Percentiles rank a stretch among this genome's conserved stretches.
phyloP scores from a whole-genome alignment of 2,888 invertebrate genomes.

The Cephus pulcher region DNA sequence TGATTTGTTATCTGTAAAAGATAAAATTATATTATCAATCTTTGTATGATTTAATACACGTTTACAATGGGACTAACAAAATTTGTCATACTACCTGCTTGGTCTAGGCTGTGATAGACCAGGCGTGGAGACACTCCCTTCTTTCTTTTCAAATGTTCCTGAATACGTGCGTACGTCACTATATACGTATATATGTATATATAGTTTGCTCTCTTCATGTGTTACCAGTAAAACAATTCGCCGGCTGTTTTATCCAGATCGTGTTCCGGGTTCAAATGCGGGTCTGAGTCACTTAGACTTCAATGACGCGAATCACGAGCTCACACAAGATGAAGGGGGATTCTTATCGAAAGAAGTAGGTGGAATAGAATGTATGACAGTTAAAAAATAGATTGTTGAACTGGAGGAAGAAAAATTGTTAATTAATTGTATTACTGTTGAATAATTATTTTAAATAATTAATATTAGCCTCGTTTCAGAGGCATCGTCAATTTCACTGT shows the following conservation, averaged over 20 bases:
- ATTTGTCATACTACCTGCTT: background rate
- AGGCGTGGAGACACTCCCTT: constrained; percentile 3
- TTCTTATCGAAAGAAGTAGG: background rate
- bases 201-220: background rate
- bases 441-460: background rate
- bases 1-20: background rate
- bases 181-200: background rate
- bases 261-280: background rate
- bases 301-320: background rate
- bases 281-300: background rate
- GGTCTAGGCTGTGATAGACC: background rate
- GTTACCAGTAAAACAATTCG: background rate
- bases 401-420: too few species aligned
- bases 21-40: background rate
- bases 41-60: background rate
- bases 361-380: background rate
- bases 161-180: background rate
- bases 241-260: background rate
- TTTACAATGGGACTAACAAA: background rate
- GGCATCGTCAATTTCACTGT: background rate
- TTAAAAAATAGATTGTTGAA: too few species aligned
- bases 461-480: background rate
- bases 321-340: background rate
- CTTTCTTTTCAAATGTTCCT: background rate
- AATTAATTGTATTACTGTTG: too few species aligned